These are phyloP conservation scores for Pelodiscus sinensis DNA, from an alignment of 2,113 vertebrate species.

Conservation along the genomic window DNA sequence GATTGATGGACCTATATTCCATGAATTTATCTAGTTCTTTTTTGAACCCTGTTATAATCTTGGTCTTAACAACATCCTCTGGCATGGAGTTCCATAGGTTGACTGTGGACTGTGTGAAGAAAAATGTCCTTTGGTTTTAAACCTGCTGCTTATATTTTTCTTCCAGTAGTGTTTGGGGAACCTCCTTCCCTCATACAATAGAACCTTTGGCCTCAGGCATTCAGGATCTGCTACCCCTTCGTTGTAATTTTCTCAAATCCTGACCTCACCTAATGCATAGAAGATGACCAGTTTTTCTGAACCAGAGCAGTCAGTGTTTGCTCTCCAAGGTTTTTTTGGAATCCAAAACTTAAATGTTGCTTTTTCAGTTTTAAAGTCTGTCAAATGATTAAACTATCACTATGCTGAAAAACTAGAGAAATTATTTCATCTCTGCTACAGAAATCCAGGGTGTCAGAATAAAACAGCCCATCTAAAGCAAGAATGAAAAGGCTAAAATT, in stretches of 20 bases:
- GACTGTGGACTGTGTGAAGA: too few species aligned
- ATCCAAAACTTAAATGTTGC: background rate
- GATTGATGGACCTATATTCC: too few species aligned
- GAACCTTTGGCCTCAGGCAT: background rate
- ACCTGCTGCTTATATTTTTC: background rate
- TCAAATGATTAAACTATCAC: constrained; percentile 9
- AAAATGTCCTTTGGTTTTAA: too few species aligned
- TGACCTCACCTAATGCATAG: background rate
- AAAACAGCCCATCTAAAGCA: constrained; percentile 23
- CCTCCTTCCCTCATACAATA: background rate
- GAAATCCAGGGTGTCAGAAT: constrained; percentile 6
- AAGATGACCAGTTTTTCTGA: background rate
- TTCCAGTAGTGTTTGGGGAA: background rate
- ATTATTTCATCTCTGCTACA: background rate
- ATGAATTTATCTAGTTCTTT: too few species aligned
- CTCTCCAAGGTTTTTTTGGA: background rate
- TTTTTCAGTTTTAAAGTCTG: constrained; percentile 44
- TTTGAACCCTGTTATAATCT: too few species aligned
- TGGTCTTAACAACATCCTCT: too few species aligned
- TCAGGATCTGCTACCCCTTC: background rate
- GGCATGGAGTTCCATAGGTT: too few species aligned
- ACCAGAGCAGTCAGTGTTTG: background rate
- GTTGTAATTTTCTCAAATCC: background rate
- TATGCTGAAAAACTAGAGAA: constrained; percentile 16
- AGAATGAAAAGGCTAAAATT: constrained; percentile 60